These are phyloP conservation scores for Formicarius rufipectus DNA, from an alignment of 2,113 vertebrate genomes.

Conservation along the genomic window DNA sequence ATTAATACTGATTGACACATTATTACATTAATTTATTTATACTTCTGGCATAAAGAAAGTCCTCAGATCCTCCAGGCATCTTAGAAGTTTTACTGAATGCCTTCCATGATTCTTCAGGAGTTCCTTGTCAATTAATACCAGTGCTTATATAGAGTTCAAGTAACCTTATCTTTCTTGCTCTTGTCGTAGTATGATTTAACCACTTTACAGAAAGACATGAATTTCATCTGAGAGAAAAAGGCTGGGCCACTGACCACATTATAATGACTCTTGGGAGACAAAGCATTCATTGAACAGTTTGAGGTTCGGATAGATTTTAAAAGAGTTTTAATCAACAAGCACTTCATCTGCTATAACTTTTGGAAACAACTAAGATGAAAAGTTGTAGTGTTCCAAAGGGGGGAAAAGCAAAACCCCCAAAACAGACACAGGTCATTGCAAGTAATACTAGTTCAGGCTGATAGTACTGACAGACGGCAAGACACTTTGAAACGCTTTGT, in stretches of 20 bases:
- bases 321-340: neutral
- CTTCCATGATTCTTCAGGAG: slow-evolving; percentile 19
- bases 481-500: neutral
- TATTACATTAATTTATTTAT: slow-evolving; percentile 43
- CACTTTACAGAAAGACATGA: neutral
- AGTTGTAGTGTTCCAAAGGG: accelerated
- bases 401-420: no score
- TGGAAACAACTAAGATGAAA: neutral
- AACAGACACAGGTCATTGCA: neutral
- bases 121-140: neutral
- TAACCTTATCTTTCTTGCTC: neutral
- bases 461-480: accelerated
- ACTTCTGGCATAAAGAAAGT: neutral
- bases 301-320: neutral
- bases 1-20: neutral
- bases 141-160: neutral
- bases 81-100: slow-evolving; percentile 33
- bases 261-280: neutral
- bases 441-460: neutral
- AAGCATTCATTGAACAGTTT: neutral
- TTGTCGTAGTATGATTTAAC: neutral
- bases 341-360: neutral
- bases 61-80: neutral
- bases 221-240: neutral
- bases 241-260: neutral